Evolutionary conservation across 1,140 invertebrate genomes (phyloP), one percentile per base, ranked within the genome.

Genomic region (Neoseiulus cucumeris): DNA sequence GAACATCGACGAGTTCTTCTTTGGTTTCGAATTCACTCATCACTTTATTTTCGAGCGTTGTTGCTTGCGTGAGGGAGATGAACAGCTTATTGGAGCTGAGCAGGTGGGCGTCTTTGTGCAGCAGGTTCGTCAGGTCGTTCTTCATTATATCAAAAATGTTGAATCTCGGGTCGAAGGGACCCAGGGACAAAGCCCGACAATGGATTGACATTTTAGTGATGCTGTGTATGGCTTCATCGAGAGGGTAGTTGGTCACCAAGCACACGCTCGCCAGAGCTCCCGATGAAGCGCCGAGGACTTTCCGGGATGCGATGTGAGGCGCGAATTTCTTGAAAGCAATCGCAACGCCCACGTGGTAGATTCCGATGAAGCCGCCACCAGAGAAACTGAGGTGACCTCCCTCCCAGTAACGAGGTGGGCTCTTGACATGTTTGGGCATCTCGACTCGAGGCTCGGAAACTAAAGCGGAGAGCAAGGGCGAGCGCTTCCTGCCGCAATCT

Each of bases 281-380:
- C 22, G 51, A 59, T 14, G 51, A 59, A 1, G 51, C 33, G 25
- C 51, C 51, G 1, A 59, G 51, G 25, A 33, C 22, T 25, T 59
- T 59, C 51, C 51, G 14, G 1, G 14, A 65, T 39, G n/a, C 7
- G 22, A 65, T 65, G 41, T 42, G 64, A 1, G 64, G 64, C 17
- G 42, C 25, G 22, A 66, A 45, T 17, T 64, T 75, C 75, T 70
- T 76, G 71, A 55, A 68, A 68, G 75, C 76, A 67, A 73, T 72
- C 17, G 74, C 72, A 7, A 78, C 76, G 44, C 76, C 76, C 47
- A 76, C 70, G 68, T 78, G 76, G 69, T 77, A 78, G 66, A 78
- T 75, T 51, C 76, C 76, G 12, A 77, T 65, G 72, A 78, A 78
- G 66, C 76, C 76, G 73, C 76, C 76, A 5, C 76, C 76, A 22